Evolutionary conservation across 2,113 vertebrate species (phyloP), one percentile per base, ranked within the genome.

Genomic region (Rhinichthys klamathensis): DNA sequence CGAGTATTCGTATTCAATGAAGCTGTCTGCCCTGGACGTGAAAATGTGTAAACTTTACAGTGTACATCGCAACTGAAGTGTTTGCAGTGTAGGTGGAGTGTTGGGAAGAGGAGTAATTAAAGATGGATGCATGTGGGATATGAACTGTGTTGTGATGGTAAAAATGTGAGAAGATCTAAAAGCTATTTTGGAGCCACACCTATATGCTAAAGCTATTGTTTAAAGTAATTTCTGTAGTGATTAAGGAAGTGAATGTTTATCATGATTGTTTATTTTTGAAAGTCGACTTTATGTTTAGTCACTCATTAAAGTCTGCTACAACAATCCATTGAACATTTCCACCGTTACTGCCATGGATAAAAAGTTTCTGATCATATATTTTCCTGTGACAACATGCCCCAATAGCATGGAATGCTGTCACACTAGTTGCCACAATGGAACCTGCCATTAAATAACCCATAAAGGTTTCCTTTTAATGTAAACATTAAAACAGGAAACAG

Each of bases 101-200:
- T 73, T 65, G 74, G 72, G 81, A 85, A 85, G 83, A 58, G 69
- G 76, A 44, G 46, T 87, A 85, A 82, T 84, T 88, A 87, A 89
- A 89, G 63, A 89, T 88, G 84, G 88, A 79, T 63, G 82, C 78
- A 65, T 63, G 73, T 80, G 44, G 44, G 83, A 75, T 58, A 79
- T 61, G 61, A 41, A 85, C 74, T 49, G 35, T 38, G 76, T 80
- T 67, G 16, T 35, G 51, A 73, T 63, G 61, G 51, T 32, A 25
- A 67, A 38, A 75, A 25, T 16, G 23, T 46, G 74, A 76, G 16
- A 21, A 74, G 30, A 61, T 60, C 5, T 61, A 58, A 79, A 60
- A 46, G 23, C 35, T 15, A 30, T 44, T 46, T 80, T 38, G 38
- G 41, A 21, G 25, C 25, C 58, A 80, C 38, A 30, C 32, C 3